A percentile compares a stretch with the other conserved stretches of the same genome.
Evolutionary conservation across 2,888 invertebrate species (phyloP).

Genomic region (Acleris holmiana): DNA sequence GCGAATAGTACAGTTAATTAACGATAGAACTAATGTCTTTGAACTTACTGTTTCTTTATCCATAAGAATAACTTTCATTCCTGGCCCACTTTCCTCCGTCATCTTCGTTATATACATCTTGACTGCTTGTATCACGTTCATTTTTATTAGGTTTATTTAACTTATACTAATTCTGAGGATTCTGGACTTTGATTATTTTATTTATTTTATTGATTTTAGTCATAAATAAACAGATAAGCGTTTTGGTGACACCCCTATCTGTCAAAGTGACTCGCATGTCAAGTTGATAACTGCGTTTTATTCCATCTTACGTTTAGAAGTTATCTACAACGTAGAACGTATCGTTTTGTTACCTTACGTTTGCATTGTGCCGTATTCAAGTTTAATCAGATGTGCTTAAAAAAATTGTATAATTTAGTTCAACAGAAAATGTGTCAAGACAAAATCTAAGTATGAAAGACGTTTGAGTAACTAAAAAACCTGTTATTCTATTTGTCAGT

Average conservation of each 20-base stretch:
- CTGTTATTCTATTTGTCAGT: constrained; percentile 1
- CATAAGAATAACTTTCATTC: constrained; percentile 99
- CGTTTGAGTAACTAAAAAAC: not conserved
- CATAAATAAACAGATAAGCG: constrained; percentile 15
- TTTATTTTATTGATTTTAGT: constrained; percentile 10
- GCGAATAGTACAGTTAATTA: too few species aligned
- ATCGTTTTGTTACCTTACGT: too few species aligned
- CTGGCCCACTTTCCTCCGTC: constrained; percentile 98
- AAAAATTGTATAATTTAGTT: too few species aligned
- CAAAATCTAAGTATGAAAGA: not conserved
- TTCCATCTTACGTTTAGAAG: not conserved
- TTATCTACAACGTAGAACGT: too few species aligned
- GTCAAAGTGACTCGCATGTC: constrained; percentile 11
- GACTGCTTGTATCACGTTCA: constrained; percentile 97
- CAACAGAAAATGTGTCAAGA: not conserved
- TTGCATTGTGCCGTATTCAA: too few species aligned
- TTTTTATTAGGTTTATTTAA: constrained; percentile 65
- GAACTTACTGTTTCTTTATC: constrained; percentile 96
- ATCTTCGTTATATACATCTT: constrained; percentile 98
- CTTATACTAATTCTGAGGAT: not conserved
- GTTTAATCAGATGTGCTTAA: too few species aligned
- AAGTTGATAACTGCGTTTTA: constrained; percentile 39
- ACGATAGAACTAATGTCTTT: not conserved
- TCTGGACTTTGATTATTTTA: constrained; percentile 5
- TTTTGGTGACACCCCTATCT: constrained; percentile 27